Base-by-base conservation (phyloP, 2,113 vertebrate species). In the Lepus timidus region DNA sequence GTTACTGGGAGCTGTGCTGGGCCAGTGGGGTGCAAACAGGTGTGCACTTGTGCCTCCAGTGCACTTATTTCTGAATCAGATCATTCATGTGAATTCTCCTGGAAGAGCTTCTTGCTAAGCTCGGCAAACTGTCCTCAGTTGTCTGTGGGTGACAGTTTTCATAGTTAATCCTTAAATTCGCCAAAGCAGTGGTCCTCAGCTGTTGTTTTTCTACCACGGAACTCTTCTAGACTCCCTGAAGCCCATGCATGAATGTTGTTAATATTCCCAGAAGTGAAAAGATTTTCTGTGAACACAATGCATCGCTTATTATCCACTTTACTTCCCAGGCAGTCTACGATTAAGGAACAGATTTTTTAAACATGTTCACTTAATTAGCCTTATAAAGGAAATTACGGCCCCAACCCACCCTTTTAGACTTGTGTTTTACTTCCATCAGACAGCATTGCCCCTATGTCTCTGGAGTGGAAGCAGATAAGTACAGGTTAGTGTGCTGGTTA, bases 361-460 rank as follows among this genome's bases (percentile, higher is more conserved):
- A 74, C 14, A 33, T 76, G 70, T 73, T 76, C 5, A 27, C 36
- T 84, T 81, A 68, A 62, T 36, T n/a, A 76, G 31, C 17, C 25
- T 85, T 88, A 52, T 88, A 71, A 65, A 31, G 85, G 17, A 44
- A 85, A 85, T 9, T 22, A 22, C 36, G 62, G 39, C 29, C 36
- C 4, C 52, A 31, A 81, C 29, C 62, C 7, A 75, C 13, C 3
- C 80, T 89, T 85, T 81, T 55, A 64, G 29, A 85, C 17, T 82
- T 64, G 22, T 61, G 44, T 55, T 91, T 94, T 96, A 79, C 65
- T 88, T 88, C 78, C 52, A 44, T 64, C 49, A 49, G 44, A 33
- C 19, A 85, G 44, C 49, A 80, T 61, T 79, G 67, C 8, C 10
- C 89, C 3, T 23, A 75, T 33, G 16, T 95, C 36, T 62, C n/a